Evolutionary conservation across 2,888 invertebrate genomes (phyloP), one percentile per base, ranked within the genome.

Genomic region (Psylliodes chrysocephalus): DNA sequence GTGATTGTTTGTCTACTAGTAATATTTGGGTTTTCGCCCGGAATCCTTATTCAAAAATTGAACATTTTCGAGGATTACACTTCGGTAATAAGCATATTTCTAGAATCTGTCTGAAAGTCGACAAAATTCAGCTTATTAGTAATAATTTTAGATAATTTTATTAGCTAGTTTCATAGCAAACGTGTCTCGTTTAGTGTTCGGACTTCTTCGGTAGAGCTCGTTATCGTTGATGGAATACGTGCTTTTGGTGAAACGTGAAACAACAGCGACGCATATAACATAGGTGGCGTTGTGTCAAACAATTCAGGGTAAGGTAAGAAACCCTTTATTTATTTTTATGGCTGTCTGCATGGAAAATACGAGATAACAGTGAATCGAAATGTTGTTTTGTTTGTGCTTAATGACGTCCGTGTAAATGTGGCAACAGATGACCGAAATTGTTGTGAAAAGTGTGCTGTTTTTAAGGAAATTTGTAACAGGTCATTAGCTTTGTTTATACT

Each of bases 221-320:
- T 73, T 72, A 66, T 63, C 73, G 75, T 72, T 74, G 74, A 77
- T 78, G 79, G 78, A 74, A 78, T 83, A 82, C 83, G 83, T 83
- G 83, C 83, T 82, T 82, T 82, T 78, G 78, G 78, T 78, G 77
- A 77, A 78, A 77, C 69, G 71, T 68, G 69, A 71, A 73, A 75
- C 77, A 79, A 75, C 76, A 75, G 77, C 81, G 81, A 81, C 81
- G 82, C 82, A 80, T 77, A 80, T 81, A 70, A 78, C 75, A 78
- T 83, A 83, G 83, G 82, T 83, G 83, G 83, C 83, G 83, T 82
- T 78, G 77, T 64, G 74, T 69, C 74, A 78, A 75, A 78, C 77
- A 74, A 79, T 78, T 79, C 79, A 80, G 82, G 82, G 82, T 74
- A 82, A 83, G 80, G 82, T 82, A 81, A 82, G 81, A 78, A 80